These are phyloP conservation scores for Regulus satrapa DNA, from an alignment of 2,113 vertebrate genomes.

Conservation along the genomic window DNA sequence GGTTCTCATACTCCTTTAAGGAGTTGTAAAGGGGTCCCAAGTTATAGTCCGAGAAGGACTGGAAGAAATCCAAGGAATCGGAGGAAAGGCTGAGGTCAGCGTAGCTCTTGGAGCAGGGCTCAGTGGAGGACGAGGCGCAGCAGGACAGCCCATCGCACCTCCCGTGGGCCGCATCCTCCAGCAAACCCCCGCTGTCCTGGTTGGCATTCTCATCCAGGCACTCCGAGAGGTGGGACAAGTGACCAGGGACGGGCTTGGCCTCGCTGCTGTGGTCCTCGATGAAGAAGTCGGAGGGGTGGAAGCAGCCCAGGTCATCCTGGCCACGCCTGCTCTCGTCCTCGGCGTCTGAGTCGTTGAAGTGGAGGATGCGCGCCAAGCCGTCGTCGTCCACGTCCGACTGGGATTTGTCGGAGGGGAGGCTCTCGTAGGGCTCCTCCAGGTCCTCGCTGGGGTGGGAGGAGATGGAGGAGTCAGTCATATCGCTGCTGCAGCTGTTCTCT, in stretches of 20 bases:
- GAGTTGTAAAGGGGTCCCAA: constrained; percentile 90
- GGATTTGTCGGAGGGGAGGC: constrained; percentile 61
- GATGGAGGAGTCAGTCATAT: constrained; percentile 87
- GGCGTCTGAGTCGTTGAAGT: constrained; percentile 81
- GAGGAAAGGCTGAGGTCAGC: constrained; percentile 92
- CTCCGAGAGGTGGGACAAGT: constrained; percentile 75
- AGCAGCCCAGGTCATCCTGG: constrained; percentile 79
- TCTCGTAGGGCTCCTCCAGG: constrained; percentile 54
- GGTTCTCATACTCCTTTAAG: constrained; percentile 85
- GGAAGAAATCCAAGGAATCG: constrained; percentile 91
- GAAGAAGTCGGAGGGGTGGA: constrained; percentile 81
- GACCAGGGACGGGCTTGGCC: constrained; percentile 64
- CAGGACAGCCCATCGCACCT: constrained; percentile 64
- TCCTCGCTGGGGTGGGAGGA: constrained; percentile 81
- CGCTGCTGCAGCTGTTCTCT: constrained; percentile 90
- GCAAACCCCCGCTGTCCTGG: constrained; percentile 81
- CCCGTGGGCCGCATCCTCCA: constrained; percentile 47
- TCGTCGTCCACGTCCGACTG: constrained; percentile 80
- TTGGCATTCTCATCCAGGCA: constrained; percentile 93
- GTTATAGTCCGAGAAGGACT: constrained; percentile 88
- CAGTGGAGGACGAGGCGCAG: constrained; percentile 67
- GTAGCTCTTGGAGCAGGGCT: constrained; percentile 80
- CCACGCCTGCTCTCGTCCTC: constrained; percentile 64
- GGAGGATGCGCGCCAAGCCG: constrained; percentile 83
- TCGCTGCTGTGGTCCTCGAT: constrained; percentile 29